Conservation (phyloP, 1,140 invertebrate genomes). For the Amphibalanus amphitrite region DNA sequence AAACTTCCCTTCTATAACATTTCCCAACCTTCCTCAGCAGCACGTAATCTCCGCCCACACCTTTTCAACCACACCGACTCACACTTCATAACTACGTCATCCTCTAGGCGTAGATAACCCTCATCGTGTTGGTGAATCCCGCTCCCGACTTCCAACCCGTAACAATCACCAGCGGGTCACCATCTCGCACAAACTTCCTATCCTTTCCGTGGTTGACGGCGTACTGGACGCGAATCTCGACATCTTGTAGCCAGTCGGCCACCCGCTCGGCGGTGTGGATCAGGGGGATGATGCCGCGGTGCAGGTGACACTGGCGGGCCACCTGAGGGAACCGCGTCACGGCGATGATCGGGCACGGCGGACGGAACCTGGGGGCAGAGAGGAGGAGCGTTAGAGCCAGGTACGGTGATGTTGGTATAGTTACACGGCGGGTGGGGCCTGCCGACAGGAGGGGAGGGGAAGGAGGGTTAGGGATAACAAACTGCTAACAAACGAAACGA, state of each 20-base stretch:
- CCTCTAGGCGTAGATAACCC: slow-evolving; percentile 60
- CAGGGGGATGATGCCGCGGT: slow-evolving; percentile 83
- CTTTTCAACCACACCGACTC: too few relatives aligned
- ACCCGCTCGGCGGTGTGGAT: slow-evolving; percentile 49
- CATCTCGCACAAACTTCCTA: slow-evolving; percentile 65
- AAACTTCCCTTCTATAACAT: too few relatives aligned
- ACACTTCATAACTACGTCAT: background rate
- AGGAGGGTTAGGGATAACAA: too few relatives aligned
- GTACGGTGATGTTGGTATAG: too few relatives aligned
- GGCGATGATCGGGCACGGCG: slow-evolving; percentile 89
- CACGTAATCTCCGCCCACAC: too few relatives aligned
- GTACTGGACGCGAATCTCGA: slow-evolving; percentile 79
- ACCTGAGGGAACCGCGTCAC: slow-evolving; percentile 76
- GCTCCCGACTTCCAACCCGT: slow-evolving; percentile 93
- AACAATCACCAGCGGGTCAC: slow-evolving; percentile 77
- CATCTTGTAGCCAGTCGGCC: slow-evolving; percentile 25
- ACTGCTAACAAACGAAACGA: too few relatives aligned
- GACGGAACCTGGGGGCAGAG: slow-evolving; percentile 54
- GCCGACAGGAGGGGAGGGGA: too few relatives aligned
- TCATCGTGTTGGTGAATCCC: slow-evolving; percentile 92
- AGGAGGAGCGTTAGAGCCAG: too few relatives aligned
- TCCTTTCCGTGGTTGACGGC: slow-evolving; percentile 73
- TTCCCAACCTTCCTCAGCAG: too few relatives aligned
- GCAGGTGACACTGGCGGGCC: slow-evolving; percentile 83
- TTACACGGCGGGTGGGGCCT: too few relatives aligned